Percentiles rank a stretch among this genome's conserved stretches.
phyloP scores from a whole-genome alignment of 2,888 invertebrate genomes.

The Chymomyza caudatula region DNA sequence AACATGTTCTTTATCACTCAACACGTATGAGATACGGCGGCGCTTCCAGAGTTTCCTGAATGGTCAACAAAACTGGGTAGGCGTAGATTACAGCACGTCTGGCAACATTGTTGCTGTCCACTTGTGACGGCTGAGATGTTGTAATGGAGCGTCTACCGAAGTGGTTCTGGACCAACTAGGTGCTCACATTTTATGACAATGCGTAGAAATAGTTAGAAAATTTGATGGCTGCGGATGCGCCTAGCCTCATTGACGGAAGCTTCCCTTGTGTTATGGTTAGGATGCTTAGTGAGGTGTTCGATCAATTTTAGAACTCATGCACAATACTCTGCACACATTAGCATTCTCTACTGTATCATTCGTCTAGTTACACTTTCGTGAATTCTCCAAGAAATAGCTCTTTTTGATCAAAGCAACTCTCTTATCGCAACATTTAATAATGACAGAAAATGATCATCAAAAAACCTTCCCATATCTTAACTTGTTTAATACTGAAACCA shows the following conservation, averaged over 20 bases:
- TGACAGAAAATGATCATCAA: no score
- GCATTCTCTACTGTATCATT: no score
- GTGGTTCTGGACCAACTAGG: constrained; percentile 20
- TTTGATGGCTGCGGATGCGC: not conserved
- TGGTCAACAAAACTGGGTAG: not conserved
- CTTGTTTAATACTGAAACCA: no score
- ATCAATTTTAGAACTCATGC: no score
- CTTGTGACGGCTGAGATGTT: no score
- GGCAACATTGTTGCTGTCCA: constrained; percentile 1
- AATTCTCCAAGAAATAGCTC: no score
- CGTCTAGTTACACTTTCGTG: no score
- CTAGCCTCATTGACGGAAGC: not conserved
- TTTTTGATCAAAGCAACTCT: no score
- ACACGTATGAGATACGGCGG: constrained; percentile 29
- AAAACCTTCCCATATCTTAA: no score
- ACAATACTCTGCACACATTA: no score
- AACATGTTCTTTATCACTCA: constrained; percentile 69
- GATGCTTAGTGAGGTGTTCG: no score
- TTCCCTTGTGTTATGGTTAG: not conserved
- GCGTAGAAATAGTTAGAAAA: constrained; percentile 35
- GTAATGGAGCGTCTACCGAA: constrained; percentile 22
- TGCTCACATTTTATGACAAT: constrained; percentile 55
- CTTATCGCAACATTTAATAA: no score
- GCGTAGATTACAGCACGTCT: not conserved
- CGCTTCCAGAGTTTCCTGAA: not conserved